A percentile compares a stretch with the other conserved stretches of the same genome.
These are phyloP conservation scores for Corvus cornix DNA, from an alignment of 2,113 vertebrate genomes.

Conservation along the genomic window DNA sequence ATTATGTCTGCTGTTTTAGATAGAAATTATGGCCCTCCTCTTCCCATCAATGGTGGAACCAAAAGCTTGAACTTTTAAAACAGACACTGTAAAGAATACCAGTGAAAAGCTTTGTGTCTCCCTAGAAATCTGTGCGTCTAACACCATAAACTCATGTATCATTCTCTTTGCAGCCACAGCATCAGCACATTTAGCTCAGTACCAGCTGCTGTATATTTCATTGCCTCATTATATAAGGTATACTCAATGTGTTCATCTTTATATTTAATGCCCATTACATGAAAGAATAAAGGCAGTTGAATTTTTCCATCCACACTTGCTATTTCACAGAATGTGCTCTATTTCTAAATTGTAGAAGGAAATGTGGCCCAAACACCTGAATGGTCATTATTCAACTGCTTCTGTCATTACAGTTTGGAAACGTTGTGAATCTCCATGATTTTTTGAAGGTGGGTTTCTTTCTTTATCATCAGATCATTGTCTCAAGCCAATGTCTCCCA, in stretches of 20 bases:
- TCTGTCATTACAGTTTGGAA: background rate
- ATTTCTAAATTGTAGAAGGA: background rate
- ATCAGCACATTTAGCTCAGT: background rate
- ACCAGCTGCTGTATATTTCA: background rate
- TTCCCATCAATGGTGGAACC: background rate
- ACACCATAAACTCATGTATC: background rate
- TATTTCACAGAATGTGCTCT: background rate
- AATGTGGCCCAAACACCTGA: background rate
- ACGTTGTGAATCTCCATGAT: accelerated
- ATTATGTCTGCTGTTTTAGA: background rate
- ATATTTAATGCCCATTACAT: background rate
- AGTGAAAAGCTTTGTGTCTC: background rate
- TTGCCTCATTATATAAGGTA: background rate
- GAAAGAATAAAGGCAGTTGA: background rate
- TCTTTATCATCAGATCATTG: background rate
- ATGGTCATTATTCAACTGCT: background rate
- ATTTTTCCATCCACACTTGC: background rate
- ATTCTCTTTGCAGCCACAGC: background rate
- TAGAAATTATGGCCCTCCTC: background rate
- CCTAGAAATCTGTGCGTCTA: background rate
- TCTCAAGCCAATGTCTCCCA: background rate
- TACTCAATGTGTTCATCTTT: background rate
- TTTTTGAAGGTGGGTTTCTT: background rate
- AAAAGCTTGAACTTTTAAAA: background rate
- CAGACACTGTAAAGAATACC: accelerated